These are phyloP conservation scores for Astreopora myriophthalma DNA, from an alignment of 64 coral and sea anemone species.

Conservation along the genomic window DNA sequence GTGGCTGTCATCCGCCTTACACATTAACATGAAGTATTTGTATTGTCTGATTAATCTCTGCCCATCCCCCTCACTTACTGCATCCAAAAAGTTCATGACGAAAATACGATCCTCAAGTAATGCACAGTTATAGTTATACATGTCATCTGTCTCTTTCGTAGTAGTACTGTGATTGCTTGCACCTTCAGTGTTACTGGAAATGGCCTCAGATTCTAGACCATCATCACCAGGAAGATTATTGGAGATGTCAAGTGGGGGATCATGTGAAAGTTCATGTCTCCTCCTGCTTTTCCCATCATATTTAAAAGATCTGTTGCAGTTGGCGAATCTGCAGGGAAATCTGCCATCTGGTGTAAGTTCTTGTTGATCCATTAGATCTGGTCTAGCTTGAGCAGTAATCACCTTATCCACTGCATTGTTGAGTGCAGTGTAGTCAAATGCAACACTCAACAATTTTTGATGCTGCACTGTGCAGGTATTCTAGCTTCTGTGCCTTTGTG, in stretches of 20 bases:
- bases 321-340: neutral
- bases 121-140: neutral
- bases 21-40: conserved; percentile 2
- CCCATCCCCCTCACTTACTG: neutral
- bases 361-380: neutral
- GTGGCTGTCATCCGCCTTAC: conserved; percentile 37
- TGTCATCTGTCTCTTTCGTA: neutral
- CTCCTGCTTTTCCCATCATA: neutral
- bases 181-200: neutral
- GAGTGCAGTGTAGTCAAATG: no score
- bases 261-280: neutral
- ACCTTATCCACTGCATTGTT: no score
- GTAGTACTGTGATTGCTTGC: neutral
- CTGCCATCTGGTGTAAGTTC: neutral
- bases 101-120: neutral
- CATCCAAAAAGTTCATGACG: neutral
- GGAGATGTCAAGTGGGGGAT: neutral
- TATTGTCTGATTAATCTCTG: neutral
- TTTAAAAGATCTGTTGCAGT: neutral
- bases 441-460: neutral
- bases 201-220: neutral
- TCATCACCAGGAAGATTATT: neutral
- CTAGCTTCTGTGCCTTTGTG: conserved; percentile 15
- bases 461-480: conserved; percentile 26
- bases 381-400: neutral